Base-by-base conservation (phyloP, 2,113 vertebrate genomes). In the Gobio gobio region DNA sequence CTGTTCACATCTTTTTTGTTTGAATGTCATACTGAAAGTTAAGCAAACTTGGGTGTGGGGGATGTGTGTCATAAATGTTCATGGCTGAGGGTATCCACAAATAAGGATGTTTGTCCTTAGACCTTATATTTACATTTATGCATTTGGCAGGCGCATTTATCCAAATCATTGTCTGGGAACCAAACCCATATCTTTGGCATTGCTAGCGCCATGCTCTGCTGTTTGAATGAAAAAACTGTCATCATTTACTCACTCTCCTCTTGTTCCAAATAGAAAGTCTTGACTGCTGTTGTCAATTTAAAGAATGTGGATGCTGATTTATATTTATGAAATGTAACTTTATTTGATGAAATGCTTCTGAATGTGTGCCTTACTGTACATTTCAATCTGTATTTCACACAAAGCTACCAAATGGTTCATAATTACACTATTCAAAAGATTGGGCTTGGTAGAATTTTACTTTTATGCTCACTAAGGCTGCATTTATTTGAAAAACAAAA, bases 11-110 rank as follows among this genome's bases (percentile, higher is more conserved):
- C 66, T 51, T 43, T 56, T 58, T 43, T 68, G 20, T 82, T 82
- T 82, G 29, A 82, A 82, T 43, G 61, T 47, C 36, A 80, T n/a
- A 16, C 56, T 78, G 22, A 45, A 66, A 58, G 64, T 83, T 83
- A 72, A 58, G 49, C 66, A 83, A 83, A 83, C 29, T 72, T 83
- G 66, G 66, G 66, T 73, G 81, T 72, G 81, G 66, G 33, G 45
- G 1, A 54, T 58, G 18, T 58, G 18, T 36, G 26, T 68, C 18
- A 56, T 82, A 40, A 56, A 72, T 72, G 7, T 43, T 40, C 47
- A 68, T 70, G 80, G 26, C 14, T 70, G 3, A 56, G 47, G 29
- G 59, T 18, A 49, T 81, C 9, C 61, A 40, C 47, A 56, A 70
- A 54, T 70, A 72, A 20, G 76, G 18, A 54, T 78, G 54, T 18